Conservation (phyloP, 2,888 invertebrate species). For the Atethmia centrago region DNA sequence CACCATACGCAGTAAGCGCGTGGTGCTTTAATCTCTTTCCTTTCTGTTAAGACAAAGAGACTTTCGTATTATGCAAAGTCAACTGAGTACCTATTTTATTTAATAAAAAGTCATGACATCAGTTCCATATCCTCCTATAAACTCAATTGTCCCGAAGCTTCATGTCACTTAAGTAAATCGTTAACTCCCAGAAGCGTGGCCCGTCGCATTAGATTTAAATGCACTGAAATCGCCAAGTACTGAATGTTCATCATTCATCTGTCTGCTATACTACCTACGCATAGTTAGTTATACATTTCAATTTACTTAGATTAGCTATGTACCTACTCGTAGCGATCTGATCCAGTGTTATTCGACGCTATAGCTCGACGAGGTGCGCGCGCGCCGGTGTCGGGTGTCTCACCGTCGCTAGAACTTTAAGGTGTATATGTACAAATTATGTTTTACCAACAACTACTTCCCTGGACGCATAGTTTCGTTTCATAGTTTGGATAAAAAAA, state of each 20-base stretch:
- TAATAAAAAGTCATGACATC: neutral
- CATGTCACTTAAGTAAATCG: conserved; percentile 1
- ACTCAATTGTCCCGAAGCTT: conserved; percentile 5
- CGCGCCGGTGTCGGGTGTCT: conserved; percentile 27
- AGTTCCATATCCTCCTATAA: neutral
- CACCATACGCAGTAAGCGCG: neutral
- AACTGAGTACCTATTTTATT: neutral
- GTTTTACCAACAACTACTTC: conserved; percentile 82
- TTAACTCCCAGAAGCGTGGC: conserved; percentile 58
- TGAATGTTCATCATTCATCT: conserved; percentile 79
- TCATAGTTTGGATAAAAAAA: conserved; percentile 86
- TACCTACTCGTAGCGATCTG: conserved; percentile 78
- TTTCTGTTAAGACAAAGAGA: conserved; percentile 3
- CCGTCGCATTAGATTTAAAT: conserved; percentile 78
- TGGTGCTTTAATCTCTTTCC: neutral
- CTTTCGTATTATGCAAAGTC: neutral
- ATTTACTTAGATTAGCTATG: conserved; percentile 84
- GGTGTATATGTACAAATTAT: conserved; percentile 87
- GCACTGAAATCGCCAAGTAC: conserved; percentile 83
- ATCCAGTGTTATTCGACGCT: conserved; percentile 61
- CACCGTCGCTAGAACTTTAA: conserved; percentile 68
- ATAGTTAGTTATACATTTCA: conserved; percentile 86
- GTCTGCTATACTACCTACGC: conserved; percentile 82
- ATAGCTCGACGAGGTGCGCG: conserved; percentile 23
- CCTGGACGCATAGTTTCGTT: conserved; percentile 79